phyloP scores from a whole-genome alignment of 2,797 vertebrate genomes.

The Lemur catta region DNA sequence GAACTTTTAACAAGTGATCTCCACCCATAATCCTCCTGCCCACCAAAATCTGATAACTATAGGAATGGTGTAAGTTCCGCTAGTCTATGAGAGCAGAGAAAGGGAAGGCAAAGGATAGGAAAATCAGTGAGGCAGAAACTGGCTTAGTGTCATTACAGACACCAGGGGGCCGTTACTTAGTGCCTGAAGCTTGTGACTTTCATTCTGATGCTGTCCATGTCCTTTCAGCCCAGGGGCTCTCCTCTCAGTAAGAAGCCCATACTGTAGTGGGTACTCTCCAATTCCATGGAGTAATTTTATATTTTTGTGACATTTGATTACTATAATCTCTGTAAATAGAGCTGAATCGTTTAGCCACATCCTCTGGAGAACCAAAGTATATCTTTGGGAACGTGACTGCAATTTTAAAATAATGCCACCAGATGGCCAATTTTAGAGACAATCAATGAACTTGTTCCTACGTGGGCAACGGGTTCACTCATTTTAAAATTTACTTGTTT shows the following conservation, averaged over 20 bases:
- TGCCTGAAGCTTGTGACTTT: background rate
- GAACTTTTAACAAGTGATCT: background rate
- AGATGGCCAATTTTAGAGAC: background rate
- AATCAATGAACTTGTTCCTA: background rate
- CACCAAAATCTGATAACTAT: background rate
- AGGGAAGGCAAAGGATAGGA: background rate
- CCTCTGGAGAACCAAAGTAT: background rate
- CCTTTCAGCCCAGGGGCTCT: background rate
- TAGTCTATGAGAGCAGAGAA: background rate
- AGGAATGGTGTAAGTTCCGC: background rate
- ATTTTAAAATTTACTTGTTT: conserved; percentile 19
- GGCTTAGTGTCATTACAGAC: rapidly evolving
- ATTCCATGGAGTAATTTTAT: conserved; percentile 33
- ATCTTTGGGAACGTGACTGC: background rate
- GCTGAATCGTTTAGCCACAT: background rate
- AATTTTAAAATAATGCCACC: background rate
- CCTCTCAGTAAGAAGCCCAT: background rate
- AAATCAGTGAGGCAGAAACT: background rate
- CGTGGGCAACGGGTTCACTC: background rate
- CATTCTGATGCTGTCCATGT: background rate
- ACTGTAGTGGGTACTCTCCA: background rate
- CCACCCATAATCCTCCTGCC: background rate
- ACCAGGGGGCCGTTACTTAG: background rate
- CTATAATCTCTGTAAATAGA: conserved; percentile 39
- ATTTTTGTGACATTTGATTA: conserved; percentile 44